These are phyloP conservation scores for Xyliphius kryptos DNA, from an alignment of 2,113 vertebrate species.

Conservation along the genomic window DNA sequence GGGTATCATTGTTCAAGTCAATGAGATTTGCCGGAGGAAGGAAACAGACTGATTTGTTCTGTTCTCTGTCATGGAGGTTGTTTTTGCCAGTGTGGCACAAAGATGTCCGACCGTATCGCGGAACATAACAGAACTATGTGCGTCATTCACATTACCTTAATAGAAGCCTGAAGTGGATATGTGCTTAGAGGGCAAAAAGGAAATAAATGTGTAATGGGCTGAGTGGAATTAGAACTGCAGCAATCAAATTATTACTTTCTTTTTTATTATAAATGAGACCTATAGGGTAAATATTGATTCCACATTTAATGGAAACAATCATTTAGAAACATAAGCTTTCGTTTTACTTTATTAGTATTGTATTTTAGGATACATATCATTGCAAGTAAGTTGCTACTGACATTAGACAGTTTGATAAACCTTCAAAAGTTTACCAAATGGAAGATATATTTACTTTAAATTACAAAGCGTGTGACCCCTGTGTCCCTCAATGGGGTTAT, in stretches of 20 bases:
- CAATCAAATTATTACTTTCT: constrained; percentile 13
- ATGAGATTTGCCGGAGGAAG: constrained; percentile 38
- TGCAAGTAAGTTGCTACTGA: too few species aligned
- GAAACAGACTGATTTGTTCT: constrained; percentile 39
- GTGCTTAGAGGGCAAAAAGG: not conserved
- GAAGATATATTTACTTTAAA: too few species aligned
- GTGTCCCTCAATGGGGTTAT: too few species aligned
- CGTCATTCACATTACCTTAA: constrained; percentile 21
- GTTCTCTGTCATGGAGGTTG: constrained; percentile 10
- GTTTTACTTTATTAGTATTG: not conserved
- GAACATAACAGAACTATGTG: constrained; percentile 23
- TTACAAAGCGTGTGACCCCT: too few species aligned
- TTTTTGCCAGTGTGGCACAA: constrained; percentile 19
- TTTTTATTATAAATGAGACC: too few species aligned
- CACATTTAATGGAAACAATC: too few species aligned
- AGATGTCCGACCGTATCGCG: constrained; percentile 15
- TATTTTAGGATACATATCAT: constrained; percentile 5
- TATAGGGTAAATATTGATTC: too few species aligned
- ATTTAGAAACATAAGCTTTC: too few species aligned
- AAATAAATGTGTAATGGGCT: not conserved
- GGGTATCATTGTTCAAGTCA: constrained; percentile 45
- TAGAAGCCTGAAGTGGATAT: not conserved
- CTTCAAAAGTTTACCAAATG: too few species aligned
- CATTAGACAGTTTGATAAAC: too few species aligned
- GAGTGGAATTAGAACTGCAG: constrained; percentile 4